These are phyloP conservation scores for Drosophila pachea DNA, from an alignment of 1,140 invertebrate species.

Conservation along the genomic window DNA sequence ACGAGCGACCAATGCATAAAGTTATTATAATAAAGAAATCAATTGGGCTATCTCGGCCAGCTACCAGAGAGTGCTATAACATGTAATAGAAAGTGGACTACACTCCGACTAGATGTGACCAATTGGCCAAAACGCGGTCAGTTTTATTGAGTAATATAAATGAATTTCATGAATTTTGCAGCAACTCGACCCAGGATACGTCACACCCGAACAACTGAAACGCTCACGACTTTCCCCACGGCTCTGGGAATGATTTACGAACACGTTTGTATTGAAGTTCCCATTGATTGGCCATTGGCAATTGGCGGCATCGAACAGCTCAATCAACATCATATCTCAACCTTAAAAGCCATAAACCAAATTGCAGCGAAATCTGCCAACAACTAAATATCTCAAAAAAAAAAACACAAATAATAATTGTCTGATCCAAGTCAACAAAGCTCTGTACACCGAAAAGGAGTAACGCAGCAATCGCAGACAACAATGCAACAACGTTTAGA, in stretches of 20 bases:
- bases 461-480: slow-evolving; percentile 54
- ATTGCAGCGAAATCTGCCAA: slow-evolving; percentile 69
- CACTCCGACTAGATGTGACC: slow-evolving; percentile 13
- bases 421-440: slow-evolving; percentile 63
- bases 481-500: slow-evolving; percentile 38
- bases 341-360: slow-evolving; percentile 62
- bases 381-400: slow-evolving; percentile 35
- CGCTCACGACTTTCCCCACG: slow-evolving; percentile 29
- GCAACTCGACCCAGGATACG: neutral
- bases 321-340: slow-evolving; percentile 46
- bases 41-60: slow-evolving; percentile 36
- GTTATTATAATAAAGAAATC: slow-evolving; percentile 39
- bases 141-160: too few species aligned
- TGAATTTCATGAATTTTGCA: neutral
- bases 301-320: slow-evolving; percentile 41
- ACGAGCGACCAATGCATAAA: slow-evolving; percentile 23
- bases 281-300: slow-evolving; percentile 47
- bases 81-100: slow-evolving; percentile 28
- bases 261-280: slow-evolving; percentile 33
- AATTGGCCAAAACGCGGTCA: too few species aligned
- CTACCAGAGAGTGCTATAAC: slow-evolving; percentile 26
- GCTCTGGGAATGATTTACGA: slow-evolving; percentile 13
- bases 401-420: slow-evolving; percentile 72
- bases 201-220: slow-evolving; percentile 3
- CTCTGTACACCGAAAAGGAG: slow-evolving; percentile 69